A percentile compares a stretch with the other conserved stretches of the same genome.
Conservation (phyloP, 2,888 invertebrate species). For the Glaucopsyche alexis region DNA sequence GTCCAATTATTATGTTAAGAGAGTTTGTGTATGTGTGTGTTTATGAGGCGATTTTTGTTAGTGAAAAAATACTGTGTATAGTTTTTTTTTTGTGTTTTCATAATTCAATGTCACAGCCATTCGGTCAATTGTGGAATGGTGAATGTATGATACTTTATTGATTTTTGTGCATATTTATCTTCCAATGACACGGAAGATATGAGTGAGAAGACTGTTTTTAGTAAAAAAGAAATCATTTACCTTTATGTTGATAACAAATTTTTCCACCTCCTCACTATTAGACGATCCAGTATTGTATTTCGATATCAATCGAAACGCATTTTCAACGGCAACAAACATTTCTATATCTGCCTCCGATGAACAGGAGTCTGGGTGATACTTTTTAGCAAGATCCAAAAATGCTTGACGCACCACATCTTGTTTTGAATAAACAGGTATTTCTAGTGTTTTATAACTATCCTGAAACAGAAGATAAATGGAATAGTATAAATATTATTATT, state of each 20-base stretch:
- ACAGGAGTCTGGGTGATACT: constrained; percentile 91
- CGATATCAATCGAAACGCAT: constrained; percentile 86
- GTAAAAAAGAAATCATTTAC: constrained; percentile 53
- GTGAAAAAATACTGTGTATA: too few relatives aligned
- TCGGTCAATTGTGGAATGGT: too few relatives aligned
- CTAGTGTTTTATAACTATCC: constrained; percentile 85
- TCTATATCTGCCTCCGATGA: constrained; percentile 84
- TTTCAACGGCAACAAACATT: constrained; percentile 87
- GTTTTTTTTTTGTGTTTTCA: too few relatives aligned
- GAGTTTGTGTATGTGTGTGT: too few relatives aligned
- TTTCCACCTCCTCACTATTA: constrained; percentile 77
- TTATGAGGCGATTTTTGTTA: too few relatives aligned
- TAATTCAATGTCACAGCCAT: too few relatives aligned
- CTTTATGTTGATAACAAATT: constrained; percentile 82
- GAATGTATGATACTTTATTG: too few relatives aligned
- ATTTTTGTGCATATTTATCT: too few relatives aligned
- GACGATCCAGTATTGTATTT: constrained; percentile 80
- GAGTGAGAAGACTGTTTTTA: background rate
- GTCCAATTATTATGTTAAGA: too few relatives aligned
- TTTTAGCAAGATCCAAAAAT: constrained; percentile 88
- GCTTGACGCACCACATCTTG: constrained; percentile 86
- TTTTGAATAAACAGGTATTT: constrained; percentile 83
- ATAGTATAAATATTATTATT: background rate
- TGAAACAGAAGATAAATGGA: constrained; percentile 47
- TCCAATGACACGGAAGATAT: too few relatives aligned